Conservation (phyloP, 1,140 invertebrate genomes). For the Calliphora vicina region DNA sequence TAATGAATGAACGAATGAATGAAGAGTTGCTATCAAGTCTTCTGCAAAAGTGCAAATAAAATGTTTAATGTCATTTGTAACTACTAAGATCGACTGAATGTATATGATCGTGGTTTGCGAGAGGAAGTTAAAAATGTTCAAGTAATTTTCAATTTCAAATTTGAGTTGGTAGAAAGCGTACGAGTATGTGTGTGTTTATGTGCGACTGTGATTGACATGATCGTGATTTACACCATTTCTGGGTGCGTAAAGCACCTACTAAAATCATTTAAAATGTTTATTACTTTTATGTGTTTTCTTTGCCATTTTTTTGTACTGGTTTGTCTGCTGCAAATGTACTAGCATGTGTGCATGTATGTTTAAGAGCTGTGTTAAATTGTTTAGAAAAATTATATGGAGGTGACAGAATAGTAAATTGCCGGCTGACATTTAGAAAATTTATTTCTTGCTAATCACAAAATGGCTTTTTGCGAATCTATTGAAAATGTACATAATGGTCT, state of each 20-base stretch:
- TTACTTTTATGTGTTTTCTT: background rate
- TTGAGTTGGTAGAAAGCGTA: background rate
- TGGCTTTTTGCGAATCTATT: background rate
- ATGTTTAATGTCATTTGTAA: conserved; percentile 26
- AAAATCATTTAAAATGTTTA: conserved; percentile 25
- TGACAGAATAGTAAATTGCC: background rate
- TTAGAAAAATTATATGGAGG: background rate
- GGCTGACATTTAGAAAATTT: background rate
- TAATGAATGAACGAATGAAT: background rate
- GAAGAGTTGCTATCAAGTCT: background rate
- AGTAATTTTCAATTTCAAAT: background rate
- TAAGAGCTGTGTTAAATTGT: no score
- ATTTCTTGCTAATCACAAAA: background rate
- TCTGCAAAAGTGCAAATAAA: conserved; percentile 15
- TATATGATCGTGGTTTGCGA: background rate
- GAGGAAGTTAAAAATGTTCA: conserved; percentile 25
- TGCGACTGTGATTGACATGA: conserved; percentile 17
- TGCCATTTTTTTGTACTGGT: background rate
- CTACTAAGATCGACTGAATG: background rate
- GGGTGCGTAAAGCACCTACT: conserved; percentile 31
- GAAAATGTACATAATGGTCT: background rate
- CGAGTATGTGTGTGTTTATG: background rate
- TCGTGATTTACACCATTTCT: conserved; percentile 26
- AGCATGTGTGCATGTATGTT: no score
- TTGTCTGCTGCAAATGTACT: background rate